phyloP scores from a whole-genome alignment of 2,888 invertebrate genomes.

The Microplitis deprimator region DNA sequence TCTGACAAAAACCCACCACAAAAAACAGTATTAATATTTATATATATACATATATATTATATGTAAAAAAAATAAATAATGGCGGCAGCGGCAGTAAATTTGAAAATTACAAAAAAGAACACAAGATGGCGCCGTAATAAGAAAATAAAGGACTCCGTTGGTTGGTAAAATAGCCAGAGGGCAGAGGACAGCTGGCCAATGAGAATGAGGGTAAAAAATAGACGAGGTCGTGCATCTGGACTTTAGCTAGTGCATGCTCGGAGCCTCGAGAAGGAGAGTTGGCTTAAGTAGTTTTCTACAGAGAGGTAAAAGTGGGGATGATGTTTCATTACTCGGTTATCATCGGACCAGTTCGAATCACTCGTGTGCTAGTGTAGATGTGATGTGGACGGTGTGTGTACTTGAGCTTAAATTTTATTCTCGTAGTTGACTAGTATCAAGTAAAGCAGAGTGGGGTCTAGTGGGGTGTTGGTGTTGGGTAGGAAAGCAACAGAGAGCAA shows the following conservation, averaged over 20 bases:
- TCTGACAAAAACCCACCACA: too few relatives aligned
- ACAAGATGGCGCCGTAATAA: background rate
- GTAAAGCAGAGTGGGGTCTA: constrained; percentile 24
- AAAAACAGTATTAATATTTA: too few relatives aligned
- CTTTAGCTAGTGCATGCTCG: constrained; percentile 16
- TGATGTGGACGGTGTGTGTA: too few relatives aligned
- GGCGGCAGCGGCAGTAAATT: too few relatives aligned
- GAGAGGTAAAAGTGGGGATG: too few relatives aligned
- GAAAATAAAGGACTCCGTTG: background rate
- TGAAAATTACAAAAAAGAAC: too few relatives aligned
- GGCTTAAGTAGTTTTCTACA: too few relatives aligned
- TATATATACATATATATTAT: too few relatives aligned
- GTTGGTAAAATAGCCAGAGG: constrained; percentile 8
- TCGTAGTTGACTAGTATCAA: background rate
- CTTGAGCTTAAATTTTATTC: too few relatives aligned
- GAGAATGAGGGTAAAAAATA: constrained; percentile 3
- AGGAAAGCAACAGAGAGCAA: constrained; percentile 41
- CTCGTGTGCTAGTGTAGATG: too few relatives aligned
- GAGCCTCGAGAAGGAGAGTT: constrained; percentile 9
- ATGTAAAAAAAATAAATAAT: too few relatives aligned
- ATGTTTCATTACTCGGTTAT: constrained; percentile 13
- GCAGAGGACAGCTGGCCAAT: constrained; percentile 17
- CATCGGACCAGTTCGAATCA: constrained; percentile 16
- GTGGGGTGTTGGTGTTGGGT: constrained; percentile 1
- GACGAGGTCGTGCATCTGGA: constrained; percentile 32